These are phyloP conservation scores for Latrodectus elegans DNA, from an alignment of 2,888 invertebrate genomes.

Conservation along the genomic window DNA sequence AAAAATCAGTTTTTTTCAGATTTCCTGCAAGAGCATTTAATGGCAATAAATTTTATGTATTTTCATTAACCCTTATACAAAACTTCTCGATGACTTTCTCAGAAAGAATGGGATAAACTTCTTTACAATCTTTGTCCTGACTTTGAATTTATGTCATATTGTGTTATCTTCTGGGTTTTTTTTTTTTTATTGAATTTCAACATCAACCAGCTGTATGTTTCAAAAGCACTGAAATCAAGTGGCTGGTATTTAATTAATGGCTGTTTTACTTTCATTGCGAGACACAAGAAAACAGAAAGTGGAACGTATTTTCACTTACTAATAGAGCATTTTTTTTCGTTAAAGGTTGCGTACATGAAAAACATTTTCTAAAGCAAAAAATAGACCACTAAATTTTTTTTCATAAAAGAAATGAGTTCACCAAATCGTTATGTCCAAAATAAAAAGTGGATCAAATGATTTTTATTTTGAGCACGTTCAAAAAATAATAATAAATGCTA, in stretches of 20 bases:
- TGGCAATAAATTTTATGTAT: no score
- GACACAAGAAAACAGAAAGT: neutral
- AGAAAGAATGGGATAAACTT: no score
- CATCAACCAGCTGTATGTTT: neutral
- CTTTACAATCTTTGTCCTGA: no score
- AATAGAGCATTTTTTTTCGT: neutral
- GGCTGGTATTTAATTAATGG: neutral
- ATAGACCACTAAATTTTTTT: neutral
- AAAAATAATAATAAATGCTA: neutral
- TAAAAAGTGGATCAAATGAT: constrained; percentile 18
- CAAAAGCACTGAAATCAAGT: neutral
- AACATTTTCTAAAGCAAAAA: neutral
- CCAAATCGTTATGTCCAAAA: constrained; percentile 10
- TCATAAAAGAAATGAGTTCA: constrained; percentile 2
- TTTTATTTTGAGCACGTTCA: constrained; percentile 32
- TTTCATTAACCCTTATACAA: no score
- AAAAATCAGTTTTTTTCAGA: no score
- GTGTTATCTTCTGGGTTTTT: neutral
- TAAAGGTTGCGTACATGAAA: neutral
- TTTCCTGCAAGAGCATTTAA: no score
- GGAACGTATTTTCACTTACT: no score
- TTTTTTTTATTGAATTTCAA: neutral
- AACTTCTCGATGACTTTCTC: no score
- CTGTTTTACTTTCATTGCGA: neutral
- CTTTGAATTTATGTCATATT: neutral